Evolutionary conservation across 2,888 invertebrate species (phyloP).

Genomic region (Blastobasis lacticolella): DNA sequence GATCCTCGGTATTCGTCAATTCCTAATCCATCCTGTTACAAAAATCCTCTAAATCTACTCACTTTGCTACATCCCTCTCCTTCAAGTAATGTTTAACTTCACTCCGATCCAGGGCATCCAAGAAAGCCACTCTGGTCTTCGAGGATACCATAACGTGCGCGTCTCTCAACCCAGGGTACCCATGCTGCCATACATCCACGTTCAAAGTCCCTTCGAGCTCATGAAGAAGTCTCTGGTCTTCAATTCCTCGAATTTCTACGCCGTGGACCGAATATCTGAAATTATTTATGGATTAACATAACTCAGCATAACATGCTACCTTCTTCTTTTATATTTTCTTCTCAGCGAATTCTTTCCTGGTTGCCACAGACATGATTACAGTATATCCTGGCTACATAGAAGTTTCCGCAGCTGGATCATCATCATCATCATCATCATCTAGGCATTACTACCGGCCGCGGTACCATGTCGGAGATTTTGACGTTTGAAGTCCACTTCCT

Average conservation of each 20-base stretch:
- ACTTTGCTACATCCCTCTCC: slow-evolving; percentile 23
- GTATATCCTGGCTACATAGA: no score
- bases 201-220: slow-evolving; percentile 16
- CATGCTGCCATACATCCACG: slow-evolving; percentile 27
- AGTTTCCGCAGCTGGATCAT: no score
- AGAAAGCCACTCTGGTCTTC: slow-evolving; percentile 14
- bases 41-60: slow-evolving; percentile 6
- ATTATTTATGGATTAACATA: not conserved
- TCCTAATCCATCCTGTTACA: no score
- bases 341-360: no score
- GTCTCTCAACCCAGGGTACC: slow-evolving; percentile 18
- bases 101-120: slow-evolving; percentile 16
- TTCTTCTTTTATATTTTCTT: no score
- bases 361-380: no score
- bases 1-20: no score
- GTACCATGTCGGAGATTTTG: no score
- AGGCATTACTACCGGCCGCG: no score
- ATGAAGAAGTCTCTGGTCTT: slow-evolving; percentile 17
- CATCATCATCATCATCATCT: no score
- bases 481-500: no score
- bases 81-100: slow-evolving; percentile 21
- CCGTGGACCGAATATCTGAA: slow-evolving; percentile 24
- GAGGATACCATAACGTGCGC: slow-evolving; percentile 26
- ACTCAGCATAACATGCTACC: no score
- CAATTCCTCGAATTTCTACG: slow-evolving; percentile 14